phyloP scores from a whole-genome alignment of 2,888 invertebrate species.

The Geotrupes spiniger region DNA sequence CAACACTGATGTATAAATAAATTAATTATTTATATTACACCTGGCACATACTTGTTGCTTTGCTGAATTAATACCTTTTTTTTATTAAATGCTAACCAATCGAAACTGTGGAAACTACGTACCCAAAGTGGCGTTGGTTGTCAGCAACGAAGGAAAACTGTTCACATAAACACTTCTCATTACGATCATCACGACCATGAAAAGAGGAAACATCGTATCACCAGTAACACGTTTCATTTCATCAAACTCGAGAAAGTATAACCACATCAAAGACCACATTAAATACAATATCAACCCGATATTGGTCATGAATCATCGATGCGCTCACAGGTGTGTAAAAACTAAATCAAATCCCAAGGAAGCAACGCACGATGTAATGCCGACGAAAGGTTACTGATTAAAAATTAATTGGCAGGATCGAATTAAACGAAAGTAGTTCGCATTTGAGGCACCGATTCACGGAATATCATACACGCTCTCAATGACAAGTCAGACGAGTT shows the following conservation, averaged over 20 bases:
- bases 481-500: no score
- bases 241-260: slow-evolving; percentile 25
- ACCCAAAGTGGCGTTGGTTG: slow-evolving; percentile 74
- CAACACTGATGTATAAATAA: no score
- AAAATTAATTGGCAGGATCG: slow-evolving; percentile 26
- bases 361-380: neutral
- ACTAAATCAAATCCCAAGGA: slow-evolving; percentile 16
- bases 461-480: neutral
- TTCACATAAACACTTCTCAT: slow-evolving; percentile 43
- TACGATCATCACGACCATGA: slow-evolving; percentile 22
- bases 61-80: no score
- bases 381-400: slow-evolving; percentile 25
- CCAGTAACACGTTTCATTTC: slow-evolving; percentile 10
- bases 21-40: no score
- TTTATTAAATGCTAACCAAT: no score
- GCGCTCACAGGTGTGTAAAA: slow-evolving; percentile 21
- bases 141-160: slow-evolving; percentile 70
- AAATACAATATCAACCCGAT: slow-evolving; percentile 31
- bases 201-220: neutral
- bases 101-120: no score
- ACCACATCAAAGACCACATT: slow-evolving; percentile 28
- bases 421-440: slow-evolving; percentile 17
- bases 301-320: slow-evolving; percentile 28
- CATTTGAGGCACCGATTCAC: neutral
- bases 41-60: no score